Percentiles rank a stretch among this genome's conserved stretches.
These are phyloP conservation scores for Drosophila nr. perissopoda DNA, from an alignment of 2,888 invertebrate genomes.

Conservation along the genomic window DNA sequence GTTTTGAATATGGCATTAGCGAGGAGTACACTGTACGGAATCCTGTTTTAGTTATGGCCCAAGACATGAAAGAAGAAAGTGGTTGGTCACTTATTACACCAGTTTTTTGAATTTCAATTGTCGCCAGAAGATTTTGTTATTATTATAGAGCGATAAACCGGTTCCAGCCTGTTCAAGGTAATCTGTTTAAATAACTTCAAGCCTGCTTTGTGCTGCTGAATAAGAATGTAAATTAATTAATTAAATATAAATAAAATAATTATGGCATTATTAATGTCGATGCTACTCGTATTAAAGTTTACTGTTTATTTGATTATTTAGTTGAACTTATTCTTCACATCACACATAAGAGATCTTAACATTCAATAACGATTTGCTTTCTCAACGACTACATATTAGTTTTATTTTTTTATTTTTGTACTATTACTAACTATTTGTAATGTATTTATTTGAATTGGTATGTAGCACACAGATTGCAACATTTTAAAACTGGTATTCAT, in stretches of 20 bases:
- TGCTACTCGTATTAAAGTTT: not conserved
- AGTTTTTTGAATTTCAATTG: conserved; percentile 31
- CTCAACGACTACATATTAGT: conserved; percentile 59
- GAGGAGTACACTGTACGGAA: not conserved
- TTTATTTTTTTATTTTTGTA: conserved; percentile 22
- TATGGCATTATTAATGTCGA: not conserved
- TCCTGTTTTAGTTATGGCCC: not conserved
- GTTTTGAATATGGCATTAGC: conserved; percentile 13
- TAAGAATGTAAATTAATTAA: not conserved
- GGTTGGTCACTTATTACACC: conserved; percentile 30
- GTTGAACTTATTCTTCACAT: conserved; percentile 31
- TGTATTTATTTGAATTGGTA: conserved; percentile 44
- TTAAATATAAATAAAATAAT: not conserved
- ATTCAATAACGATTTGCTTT: conserved; percentile 30
- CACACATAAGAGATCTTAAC: conserved; percentile 52
- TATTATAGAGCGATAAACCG: conserved; percentile 16
- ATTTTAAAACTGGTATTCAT: conserved; percentile 44
- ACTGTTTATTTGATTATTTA: conserved; percentile 17
- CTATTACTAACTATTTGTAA: conserved; percentile 45
- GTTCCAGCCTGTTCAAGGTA: conserved; percentile 2
- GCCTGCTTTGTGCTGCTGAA: not conserved
- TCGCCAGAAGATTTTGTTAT: conserved; percentile 1
- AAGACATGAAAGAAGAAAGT: conserved; percentile 47
- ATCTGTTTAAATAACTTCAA: too few species aligned
- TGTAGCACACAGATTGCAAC: conserved; percentile 41